These are phyloP conservation scores for Petrocephalus schoutedeni DNA, from an alignment of 2,797 vertebrate species.

Conservation along the genomic window DNA sequence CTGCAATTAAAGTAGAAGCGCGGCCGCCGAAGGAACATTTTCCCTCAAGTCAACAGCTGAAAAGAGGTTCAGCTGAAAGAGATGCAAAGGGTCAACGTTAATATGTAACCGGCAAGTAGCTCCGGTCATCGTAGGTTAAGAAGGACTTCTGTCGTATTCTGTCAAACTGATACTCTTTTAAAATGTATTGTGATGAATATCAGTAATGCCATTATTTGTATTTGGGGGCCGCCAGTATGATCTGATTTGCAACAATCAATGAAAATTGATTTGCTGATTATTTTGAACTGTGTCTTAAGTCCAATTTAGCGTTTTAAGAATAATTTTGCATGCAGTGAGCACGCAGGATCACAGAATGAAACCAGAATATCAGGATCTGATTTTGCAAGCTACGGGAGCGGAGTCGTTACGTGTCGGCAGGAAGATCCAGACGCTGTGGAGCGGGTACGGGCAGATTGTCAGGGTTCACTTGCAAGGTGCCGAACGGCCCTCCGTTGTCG, in stretches of 20 bases:
- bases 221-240: neutral
- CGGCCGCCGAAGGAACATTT: neutral
- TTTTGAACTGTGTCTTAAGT: neutral
- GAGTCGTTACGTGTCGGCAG: constrained; percentile 48
- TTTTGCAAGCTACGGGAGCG: constrained; percentile 57
- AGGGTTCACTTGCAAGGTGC: constrained; percentile 58
- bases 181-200: neutral
- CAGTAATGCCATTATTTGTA: neutral
- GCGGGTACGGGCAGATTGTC: constrained; percentile 66
- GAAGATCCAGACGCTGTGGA: constrained; percentile 65
- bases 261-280: neutral
- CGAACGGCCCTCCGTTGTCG: constrained; percentile 55
- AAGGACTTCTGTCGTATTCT: neutral
- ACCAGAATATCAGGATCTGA: constrained; percentile 53
- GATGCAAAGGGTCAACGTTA: neutral
- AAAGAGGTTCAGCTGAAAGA: neutral
- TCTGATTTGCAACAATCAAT: neutral
- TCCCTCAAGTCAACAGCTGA: neutral
- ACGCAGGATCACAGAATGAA: constrained; percentile 49
- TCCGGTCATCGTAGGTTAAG: neutral
- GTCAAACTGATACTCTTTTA: neutral
- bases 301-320: too few species aligned
- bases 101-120: neutral
- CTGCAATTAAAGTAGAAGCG: neutral
- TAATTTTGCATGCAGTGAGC: neutral